phyloP scores from a whole-genome alignment of 2,888 invertebrate genomes.

The Chalcis sispes region DNA sequence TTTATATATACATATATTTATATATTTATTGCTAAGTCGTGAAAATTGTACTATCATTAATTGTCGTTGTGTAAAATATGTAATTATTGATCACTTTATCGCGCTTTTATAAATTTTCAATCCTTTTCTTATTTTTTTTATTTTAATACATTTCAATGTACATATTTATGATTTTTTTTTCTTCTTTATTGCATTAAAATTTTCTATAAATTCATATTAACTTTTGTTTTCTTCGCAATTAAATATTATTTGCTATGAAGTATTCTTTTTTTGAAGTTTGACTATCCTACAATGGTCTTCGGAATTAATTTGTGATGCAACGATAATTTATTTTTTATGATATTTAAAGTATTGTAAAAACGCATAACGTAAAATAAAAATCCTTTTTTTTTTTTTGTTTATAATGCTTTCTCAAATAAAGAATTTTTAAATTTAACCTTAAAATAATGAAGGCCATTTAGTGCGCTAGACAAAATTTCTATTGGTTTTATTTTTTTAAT shows the following conservation, averaged over 20 bases:
- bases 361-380: too few relatives aligned
- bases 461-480: neutral
- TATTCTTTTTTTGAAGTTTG: neutral
- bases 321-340: too few relatives aligned
- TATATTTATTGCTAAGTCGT: constrained; percentile 3
- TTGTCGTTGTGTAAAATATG: constrained; percentile 1
- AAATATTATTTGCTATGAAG: neutral
- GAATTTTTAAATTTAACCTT: neutral
- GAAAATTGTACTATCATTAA: constrained; percentile 7
- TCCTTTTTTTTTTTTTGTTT: too few relatives aligned
- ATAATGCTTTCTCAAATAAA: neutral
- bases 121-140: neutral
- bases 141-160: neutral
- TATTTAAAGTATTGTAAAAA: too few relatives aligned
- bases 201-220: neutral
- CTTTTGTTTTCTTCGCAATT: neutral
- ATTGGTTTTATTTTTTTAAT: neutral
- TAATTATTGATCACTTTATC: constrained; percentile 17
- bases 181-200: neutral
- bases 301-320: neutral
- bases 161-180: constrained; percentile 10
- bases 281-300: neutral
- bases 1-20: neutral
- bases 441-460: neutral
- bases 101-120: neutral